Base-by-base conservation (phyloP, 1,140 invertebrate genomes). In the Aphelinus certus region DNA sequence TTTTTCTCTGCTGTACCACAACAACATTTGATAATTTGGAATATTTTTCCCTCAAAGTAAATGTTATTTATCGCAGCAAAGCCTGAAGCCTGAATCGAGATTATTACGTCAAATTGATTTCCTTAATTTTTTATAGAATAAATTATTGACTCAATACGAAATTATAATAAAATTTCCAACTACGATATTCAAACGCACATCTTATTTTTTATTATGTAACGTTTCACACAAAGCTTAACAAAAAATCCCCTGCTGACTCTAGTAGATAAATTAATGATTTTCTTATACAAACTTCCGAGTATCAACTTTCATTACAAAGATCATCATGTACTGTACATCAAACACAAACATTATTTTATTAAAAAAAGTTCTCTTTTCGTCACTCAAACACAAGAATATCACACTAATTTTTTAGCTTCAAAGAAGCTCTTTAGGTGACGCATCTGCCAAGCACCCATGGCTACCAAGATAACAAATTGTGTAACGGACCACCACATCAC, bases 381-480 rank as follows among this genome's bases (percentile, higher is more conserved):
- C 63, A 71, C 62, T 5, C 4, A 55, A 66, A 63, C 2, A 67
- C 51, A 43, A 46, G 7, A 76, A 67, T 67, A 60, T 92, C 94
- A 99, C 62, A 99, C 98, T 82, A 99, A 90, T 92, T 99, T 99
- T 87, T 99, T 99, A 10, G 98, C 98, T 90, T 99, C 97, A 85
- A 99, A 99, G 91, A 99, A 99, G 81, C 95, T 96, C 90, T 99
- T 99, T 56, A 99, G 90, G 92, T 99, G 98, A 83, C 92, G 93
- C 97, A 99, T 99, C 89, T 99, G 98, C 98, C 98, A 99, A 61
- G 96, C 94, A 42, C 98, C 98, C 92, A 99, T 99, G 5, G 91
- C 86, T 0, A 99, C 84, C 6, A 99, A 90, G 65, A 99, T 94
- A 42, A 92, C 88, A 3, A 96, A 97, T 89, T 99, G 98, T 3